Conservation (phyloP, 2,113 vertebrate species). For the Passer domesticus region DNA sequence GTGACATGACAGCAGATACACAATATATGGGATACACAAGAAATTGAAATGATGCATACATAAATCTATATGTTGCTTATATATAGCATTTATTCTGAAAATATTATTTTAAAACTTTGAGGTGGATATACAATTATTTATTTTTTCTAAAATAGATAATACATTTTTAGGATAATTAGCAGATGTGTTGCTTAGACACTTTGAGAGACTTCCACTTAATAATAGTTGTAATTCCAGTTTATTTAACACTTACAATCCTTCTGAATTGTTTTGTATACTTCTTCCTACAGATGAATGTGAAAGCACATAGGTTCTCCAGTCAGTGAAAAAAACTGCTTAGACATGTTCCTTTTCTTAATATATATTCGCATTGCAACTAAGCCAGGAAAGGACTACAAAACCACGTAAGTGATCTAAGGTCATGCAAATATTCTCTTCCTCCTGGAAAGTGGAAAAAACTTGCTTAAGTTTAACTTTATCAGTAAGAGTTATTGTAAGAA, state of each 20-base stretch:
- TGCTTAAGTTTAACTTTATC: background rate
- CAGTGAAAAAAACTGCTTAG: background rate
- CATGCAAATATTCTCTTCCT: background rate
- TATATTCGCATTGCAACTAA: background rate
- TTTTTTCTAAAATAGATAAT: background rate
- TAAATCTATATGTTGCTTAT: background rate
- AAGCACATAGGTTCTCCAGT: background rate
- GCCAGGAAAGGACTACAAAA: background rate
- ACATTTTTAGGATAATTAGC: background rate
- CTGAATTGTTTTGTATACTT: background rate
- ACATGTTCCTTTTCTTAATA: background rate
- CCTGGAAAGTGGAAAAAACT: background rate
- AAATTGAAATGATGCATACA: background rate
- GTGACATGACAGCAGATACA: background rate
- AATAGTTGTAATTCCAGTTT: background rate
- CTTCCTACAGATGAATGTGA: background rate
- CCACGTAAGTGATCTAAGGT: background rate
- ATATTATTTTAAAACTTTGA: background rate
- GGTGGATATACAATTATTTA: background rate
- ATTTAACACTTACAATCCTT: background rate
- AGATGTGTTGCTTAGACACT: background rate
- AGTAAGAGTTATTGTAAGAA: background rate
- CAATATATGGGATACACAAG: background rate
- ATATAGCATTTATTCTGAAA: background rate
- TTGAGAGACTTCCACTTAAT: background rate